Conservation (phyloP, 2,888 invertebrate species). For the Perdita meconis region DNA sequence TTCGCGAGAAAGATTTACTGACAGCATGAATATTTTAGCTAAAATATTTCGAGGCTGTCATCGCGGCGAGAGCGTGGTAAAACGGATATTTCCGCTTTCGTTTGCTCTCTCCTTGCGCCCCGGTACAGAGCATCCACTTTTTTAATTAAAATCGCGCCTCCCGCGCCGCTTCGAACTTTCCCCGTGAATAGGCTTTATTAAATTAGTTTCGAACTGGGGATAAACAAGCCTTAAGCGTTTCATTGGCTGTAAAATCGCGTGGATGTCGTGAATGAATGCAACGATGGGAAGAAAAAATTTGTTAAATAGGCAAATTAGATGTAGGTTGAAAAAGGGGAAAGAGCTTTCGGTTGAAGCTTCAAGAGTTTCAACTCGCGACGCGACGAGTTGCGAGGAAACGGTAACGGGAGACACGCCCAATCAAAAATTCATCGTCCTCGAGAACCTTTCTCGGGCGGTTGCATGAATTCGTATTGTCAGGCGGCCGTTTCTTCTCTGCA, state of each 20-base stretch:
- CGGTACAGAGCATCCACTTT: conserved; percentile 60
- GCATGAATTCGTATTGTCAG: conserved; percentile 35
- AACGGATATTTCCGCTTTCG: conserved; percentile 23
- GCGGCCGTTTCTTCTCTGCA: conserved; percentile 12
- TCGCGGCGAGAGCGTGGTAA: not conserved
- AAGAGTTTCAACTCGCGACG: not conserved
- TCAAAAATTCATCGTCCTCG: conserved; percentile 23
- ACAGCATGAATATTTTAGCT: not conserved
- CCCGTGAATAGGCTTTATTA: conserved; percentile 62
- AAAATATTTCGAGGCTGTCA: not conserved
- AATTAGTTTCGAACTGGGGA: conserved; percentile 53
- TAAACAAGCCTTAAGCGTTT: conserved; percentile 46
- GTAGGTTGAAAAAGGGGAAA: not conserved
- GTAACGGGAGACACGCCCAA: not conserved
- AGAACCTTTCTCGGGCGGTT: not conserved
- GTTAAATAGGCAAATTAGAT: not conserved
- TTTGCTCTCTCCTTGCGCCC: conserved; percentile 12
- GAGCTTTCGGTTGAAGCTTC: not conserved
- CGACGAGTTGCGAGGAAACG: not conserved
- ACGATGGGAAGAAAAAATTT: not conserved
- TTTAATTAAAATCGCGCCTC: conserved; percentile 73
- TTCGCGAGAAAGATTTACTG: not conserved
- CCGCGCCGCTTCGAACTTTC: conserved; percentile 28
- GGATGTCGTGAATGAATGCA: not conserved
- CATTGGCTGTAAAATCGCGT: conserved; percentile 33